These are phyloP conservation scores for Theocolax elegans DNA, from an alignment of 1,140 invertebrate species.

Conservation along the genomic window DNA sequence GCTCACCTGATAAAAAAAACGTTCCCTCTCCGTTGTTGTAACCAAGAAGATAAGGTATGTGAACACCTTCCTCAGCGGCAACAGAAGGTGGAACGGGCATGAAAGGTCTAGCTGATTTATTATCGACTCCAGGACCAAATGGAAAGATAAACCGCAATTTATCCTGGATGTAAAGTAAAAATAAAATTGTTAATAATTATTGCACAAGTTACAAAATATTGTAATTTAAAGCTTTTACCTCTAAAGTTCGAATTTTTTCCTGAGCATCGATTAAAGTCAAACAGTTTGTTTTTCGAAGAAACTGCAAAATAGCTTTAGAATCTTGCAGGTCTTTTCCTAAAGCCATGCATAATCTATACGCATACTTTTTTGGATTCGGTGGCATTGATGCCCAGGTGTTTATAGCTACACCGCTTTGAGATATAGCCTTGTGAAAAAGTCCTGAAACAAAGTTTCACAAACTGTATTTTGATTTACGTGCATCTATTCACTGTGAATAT, in stretches of 20 bases:
- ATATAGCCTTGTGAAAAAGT: constrained; percentile 71
- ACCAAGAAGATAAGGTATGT: constrained; percentile 73
- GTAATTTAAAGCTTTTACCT: not conserved
- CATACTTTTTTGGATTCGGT: constrained; percentile 52
- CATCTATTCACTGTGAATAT: not conserved
- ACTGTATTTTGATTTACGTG: too few species aligned
- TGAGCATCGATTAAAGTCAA: constrained; percentile 29
- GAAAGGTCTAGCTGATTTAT: constrained; percentile 58
- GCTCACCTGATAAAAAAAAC: constrained; percentile 57
- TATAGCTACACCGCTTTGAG: constrained; percentile 69
- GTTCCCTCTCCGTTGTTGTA: constrained; percentile 71
- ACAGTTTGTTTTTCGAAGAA: constrained; percentile 60
- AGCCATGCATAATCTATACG: constrained; percentile 31
- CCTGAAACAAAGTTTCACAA: constrained; percentile 54
- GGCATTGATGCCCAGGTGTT: constrained; percentile 67
- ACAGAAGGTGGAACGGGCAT: constrained; percentile 55
- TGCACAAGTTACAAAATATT: not conserved
- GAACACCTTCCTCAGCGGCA: constrained; percentile 61
- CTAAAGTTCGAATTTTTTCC: constrained; percentile 9
- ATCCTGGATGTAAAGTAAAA: constrained; percentile 42
- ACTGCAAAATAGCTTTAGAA: constrained; percentile 58
- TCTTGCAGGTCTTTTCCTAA: constrained; percentile 64
- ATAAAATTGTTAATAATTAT: too few species aligned
- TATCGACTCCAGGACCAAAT: constrained; percentile 53
- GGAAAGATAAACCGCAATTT: constrained; percentile 32